Evolutionary conservation across 2,113 vertebrate species (phyloP).

Genomic region (Sceloporus tristichus): DNA sequence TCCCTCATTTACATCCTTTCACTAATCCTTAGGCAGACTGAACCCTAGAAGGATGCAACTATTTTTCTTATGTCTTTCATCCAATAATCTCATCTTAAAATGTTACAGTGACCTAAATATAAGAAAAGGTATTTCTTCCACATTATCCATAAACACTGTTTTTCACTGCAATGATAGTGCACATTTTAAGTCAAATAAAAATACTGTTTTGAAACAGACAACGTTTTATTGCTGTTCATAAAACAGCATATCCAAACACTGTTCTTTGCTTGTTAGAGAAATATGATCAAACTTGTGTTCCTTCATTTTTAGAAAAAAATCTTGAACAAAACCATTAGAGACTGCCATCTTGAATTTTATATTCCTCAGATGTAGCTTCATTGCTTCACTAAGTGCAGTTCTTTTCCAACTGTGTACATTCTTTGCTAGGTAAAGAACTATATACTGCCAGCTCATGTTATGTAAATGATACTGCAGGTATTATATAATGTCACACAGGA

Average conservation of each 20-base stretch:
- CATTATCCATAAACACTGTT: background rate
- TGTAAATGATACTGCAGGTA: background rate
- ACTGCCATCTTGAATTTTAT: background rate
- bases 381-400: background rate
- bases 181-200: background rate
- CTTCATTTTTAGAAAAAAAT: background rate
- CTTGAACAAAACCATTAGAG: background rate
- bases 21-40: background rate
- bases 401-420: background rate
- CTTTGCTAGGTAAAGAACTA: background rate
- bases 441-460: background rate
- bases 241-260: background rate
- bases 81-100: background rate
- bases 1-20: background rate
- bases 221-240: background rate
- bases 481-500: background rate
- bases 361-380: background rate
- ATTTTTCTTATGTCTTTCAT: background rate
- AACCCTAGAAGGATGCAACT: background rate
- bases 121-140: background rate
- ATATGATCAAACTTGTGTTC: background rate
- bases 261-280: background rate
- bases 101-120: background rate
- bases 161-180: background rate
- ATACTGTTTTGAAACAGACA: background rate